These are phyloP conservation scores for Oeneis ivallda DNA, from an alignment of 2,888 invertebrate genomes.

Conservation along the genomic window DNA sequence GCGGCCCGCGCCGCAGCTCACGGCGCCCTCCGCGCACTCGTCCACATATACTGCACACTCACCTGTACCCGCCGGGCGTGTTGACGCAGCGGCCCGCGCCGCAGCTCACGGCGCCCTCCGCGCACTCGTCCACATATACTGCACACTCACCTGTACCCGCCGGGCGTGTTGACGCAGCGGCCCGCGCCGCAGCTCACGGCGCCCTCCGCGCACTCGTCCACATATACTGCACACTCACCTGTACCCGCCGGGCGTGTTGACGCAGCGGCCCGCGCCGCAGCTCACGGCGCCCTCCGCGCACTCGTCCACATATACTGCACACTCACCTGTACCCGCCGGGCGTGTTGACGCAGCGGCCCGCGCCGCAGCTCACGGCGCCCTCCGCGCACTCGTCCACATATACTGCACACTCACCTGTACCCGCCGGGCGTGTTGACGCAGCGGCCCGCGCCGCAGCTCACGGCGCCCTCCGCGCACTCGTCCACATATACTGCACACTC, in stretches of 20 bases:
- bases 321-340: constrained; percentile 90
- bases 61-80: constrained; percentile 91
- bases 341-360: constrained; percentile 90
- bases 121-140: constrained; percentile 83
- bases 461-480: constrained; percentile 86
- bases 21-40: constrained; percentile 86
- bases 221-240: no score
- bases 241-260: constrained; percentile 92
- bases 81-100: constrained; percentile 91
- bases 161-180: constrained; percentile 90
- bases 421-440: constrained; percentile 92
- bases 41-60: no score
- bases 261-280: constrained; percentile 90
- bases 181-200: constrained; percentile 91
- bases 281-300: constrained; percentile 88
- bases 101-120: constrained; percentile 89
- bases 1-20: constrained; percentile 89
- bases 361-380: constrained; percentile 89
- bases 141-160: constrained; percentile 90
- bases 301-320: no score
- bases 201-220: constrained; percentile 85
- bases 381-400: constrained; percentile 85
- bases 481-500: no score
- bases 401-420: constrained; percentile 89
- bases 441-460: constrained; percentile 89